Conservation (phyloP, 2,888 invertebrate genomes). For the Euspilapteryx auroguttella region DNA sequence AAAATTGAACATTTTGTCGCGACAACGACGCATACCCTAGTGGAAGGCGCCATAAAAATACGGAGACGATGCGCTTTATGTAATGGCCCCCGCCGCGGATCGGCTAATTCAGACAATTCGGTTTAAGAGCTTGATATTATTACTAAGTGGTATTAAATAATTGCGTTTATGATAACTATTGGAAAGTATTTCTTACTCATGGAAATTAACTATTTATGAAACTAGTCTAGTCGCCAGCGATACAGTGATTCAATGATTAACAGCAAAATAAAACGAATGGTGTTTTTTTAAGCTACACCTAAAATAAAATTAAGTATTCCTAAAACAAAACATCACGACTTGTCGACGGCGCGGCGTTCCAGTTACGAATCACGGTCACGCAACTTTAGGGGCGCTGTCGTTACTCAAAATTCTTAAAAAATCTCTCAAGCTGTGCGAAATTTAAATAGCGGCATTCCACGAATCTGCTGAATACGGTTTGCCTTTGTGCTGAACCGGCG, state of each 20-base stretch:
- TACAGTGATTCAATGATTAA: too few species aligned
- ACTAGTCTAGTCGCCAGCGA: too few species aligned
- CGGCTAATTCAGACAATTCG: slow-evolving; percentile 1
- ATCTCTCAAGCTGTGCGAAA: slow-evolving; percentile 21
- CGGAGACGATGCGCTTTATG: slow-evolving; percentile 25
- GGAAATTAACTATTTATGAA: too few species aligned
- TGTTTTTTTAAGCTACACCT: too few species aligned
- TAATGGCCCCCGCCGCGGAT: slow-evolving; percentile 28
- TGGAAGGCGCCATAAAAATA: slow-evolving; percentile 48
- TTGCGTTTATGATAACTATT: too few species aligned
- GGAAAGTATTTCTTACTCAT: too few species aligned
- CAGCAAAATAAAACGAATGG: too few species aligned
- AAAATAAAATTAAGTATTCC: too few species aligned
- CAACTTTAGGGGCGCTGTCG: slow-evolving; percentile 37
- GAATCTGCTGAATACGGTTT: slow-evolving; percentile 51
- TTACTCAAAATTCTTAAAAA: slow-evolving; percentile 48
- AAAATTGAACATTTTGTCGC: slow-evolving; percentile 61
- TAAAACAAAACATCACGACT: too few species aligned
- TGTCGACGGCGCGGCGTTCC: slow-evolving; percentile 31
- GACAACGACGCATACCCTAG: slow-evolving; percentile 39
- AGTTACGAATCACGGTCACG: slow-evolving; percentile 24
- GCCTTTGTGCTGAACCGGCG: slow-evolving; percentile 53
- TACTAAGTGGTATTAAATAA: too few species aligned
- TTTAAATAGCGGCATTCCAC: slow-evolving; percentile 29
- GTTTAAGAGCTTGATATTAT: too few species aligned